Evolutionary conservation across 2,888 invertebrate genomes (phyloP).

Genomic region (Drymonia ruficornis): DNA sequence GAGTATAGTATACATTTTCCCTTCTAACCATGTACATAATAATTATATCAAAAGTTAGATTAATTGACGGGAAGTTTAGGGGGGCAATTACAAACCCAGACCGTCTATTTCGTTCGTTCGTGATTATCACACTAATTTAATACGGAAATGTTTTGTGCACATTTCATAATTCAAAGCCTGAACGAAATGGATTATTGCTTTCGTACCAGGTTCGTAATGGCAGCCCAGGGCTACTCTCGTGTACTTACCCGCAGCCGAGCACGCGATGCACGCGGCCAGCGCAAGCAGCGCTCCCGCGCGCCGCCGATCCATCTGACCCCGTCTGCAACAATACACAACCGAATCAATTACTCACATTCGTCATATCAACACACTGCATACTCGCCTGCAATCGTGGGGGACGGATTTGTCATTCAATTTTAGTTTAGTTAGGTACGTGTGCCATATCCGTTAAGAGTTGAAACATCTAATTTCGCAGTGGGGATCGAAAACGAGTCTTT

Average conservation of each 20-base stretch:
- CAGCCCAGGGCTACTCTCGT: background rate
- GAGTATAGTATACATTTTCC: too few species aligned
- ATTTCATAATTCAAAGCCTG: too few species aligned
- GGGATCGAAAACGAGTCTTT: slow-evolving; percentile 2
- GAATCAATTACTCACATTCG: slow-evolving; percentile 51
- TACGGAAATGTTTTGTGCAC: too few species aligned
- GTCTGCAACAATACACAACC: slow-evolving; percentile 71
- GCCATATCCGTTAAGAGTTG: slow-evolving; percentile 1
- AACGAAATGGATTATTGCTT: too few species aligned
- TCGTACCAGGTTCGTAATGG: too few species aligned
- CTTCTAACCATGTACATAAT: too few species aligned
- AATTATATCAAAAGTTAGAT: slow-evolving; percentile 1
- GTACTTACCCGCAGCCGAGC: slow-evolving; percentile 72
- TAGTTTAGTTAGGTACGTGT: slow-evolving; percentile 5
- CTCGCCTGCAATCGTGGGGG: slow-evolving; percentile 11
- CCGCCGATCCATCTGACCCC: slow-evolving; percentile 81
- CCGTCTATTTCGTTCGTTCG: too few species aligned
- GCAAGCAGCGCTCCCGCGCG: slow-evolving; percentile 82
- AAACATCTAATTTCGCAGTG: background rate
- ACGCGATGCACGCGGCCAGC: slow-evolving; percentile 80
- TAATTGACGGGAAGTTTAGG: background rate
- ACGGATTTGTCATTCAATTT: slow-evolving; percentile 17
- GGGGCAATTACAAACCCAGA: too few species aligned
- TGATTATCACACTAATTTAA: too few species aligned
- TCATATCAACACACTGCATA: slow-evolving; percentile 10